These are phyloP conservation scores for Carassius gibelio DNA, from an alignment of 2,113 vertebrate genomes.

Conservation along the genomic window DNA sequence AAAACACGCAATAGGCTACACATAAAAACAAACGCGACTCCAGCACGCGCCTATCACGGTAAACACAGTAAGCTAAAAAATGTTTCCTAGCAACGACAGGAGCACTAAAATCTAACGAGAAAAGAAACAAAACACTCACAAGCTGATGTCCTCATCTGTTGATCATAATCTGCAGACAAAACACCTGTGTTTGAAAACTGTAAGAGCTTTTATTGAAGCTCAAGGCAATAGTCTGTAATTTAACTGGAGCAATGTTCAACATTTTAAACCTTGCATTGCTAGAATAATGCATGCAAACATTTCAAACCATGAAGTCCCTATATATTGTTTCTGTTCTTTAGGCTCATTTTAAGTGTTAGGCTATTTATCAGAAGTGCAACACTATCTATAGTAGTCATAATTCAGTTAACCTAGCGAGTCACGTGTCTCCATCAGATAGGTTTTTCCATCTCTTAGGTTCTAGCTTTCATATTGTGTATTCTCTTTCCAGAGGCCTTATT, in stretches of 20 bases:
- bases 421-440: constrained; percentile 24
- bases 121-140: no score
- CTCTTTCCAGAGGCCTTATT: constrained; percentile 45
- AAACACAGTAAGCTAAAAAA: no score
- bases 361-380: constrained; percentile 15
- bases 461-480: constrained; percentile 27
- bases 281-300: not conserved
- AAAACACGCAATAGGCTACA: no score
- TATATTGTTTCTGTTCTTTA: not conserved
- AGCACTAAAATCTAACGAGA: no score
- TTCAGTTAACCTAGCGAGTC: constrained; percentile 8
- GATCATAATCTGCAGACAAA: not conserved
- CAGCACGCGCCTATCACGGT: no score
- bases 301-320: not conserved
- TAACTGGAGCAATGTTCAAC: not conserved
- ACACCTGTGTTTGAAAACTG: constrained; percentile 3
- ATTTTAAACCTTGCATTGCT: not conserved
- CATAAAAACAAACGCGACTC: no score
- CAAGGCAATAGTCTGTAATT: constrained; percentile 11
- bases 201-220: constrained; percentile 20
- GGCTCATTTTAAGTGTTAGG: constrained; percentile 15
- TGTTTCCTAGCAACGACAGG: no score
- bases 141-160: no score
- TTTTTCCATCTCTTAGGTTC: not conserved
- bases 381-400: constrained; percentile 1